Base-by-base conservation (phyloP, 2,113 vertebrate species). In the Solenodon paradoxus region DNA sequence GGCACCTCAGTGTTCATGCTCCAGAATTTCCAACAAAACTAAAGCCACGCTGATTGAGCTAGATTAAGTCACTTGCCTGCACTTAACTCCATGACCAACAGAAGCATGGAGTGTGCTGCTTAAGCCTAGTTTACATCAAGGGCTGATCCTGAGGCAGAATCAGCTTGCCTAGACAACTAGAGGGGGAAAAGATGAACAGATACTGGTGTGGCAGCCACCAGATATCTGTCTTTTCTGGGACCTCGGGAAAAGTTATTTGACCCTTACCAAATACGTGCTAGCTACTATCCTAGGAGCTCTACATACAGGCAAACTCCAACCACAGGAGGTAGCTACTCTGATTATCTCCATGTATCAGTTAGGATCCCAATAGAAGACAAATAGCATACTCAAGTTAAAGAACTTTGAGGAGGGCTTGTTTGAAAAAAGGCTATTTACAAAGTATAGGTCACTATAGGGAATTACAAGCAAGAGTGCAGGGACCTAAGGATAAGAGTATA, bases 281-380 rank as follows among this genome's bases (percentile, higher is more conserved):
- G 53, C 72, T 42, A 55, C 63, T 38, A 66, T 57, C 28, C 42
- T 40, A 82, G 74, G 35, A 51, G 32, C n/a, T 85, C 68, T 51
- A 72, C 6, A 30, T 38, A 8, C 42, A 20, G 47, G 32, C 19
- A 59, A 75, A n/a, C 17, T 68, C 13, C 59, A 84, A 53, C 24
- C 12, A 35, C 3, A 66, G 59, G 35, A 53, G 51, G n/a, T 9
- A 94, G 26, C 79, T 74, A n/a, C 24, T 80, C 45, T 78, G 32
- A 66, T 86, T 66, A 66, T 26, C 26, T 66, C 26, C 45, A 42
- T 4, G 6, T 38, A 20, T 94, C 53, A 59, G 5, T 17, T 66
- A 84, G 51, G 40, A 95, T 49, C 5, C 49, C 26, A 85, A 78
- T 13, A 89, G 63, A 68, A 89, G 92, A 95, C 22, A 90, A 74